Conservation (phyloP, 2,113 vertebrate genomes). For the Centropus bengalensis region DNA sequence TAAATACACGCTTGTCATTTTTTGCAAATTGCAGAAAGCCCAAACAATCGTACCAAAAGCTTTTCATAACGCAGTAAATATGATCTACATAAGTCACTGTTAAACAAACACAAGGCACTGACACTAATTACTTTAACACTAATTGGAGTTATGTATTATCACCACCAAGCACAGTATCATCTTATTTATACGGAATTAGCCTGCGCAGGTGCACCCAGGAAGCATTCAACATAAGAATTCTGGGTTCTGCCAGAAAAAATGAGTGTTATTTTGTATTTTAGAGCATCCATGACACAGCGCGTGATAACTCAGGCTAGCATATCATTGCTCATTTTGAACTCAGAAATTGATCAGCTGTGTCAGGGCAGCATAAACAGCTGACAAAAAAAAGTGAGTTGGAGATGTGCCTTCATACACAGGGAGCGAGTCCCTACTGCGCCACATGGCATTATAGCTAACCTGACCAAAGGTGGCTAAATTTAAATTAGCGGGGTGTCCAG, state of each 20-base stretch:
- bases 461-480: background rate
- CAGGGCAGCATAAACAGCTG: background rate
- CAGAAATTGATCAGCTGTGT: background rate
- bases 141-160: background rate
- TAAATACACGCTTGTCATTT: background rate
- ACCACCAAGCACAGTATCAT: background rate
- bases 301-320: background rate
- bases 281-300: background rate
- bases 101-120: background rate
- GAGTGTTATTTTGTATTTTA: background rate
- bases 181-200: background rate
- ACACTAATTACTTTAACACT: background rate
- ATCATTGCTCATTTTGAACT: background rate
- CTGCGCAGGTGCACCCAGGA: background rate
- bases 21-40: background rate
- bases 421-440: background rate
- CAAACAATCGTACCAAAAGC: background rate
- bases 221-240: background rate
- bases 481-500: background rate
- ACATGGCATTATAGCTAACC: accelerated
- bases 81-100: background rate
- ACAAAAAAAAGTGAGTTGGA: background rate
- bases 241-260: background rate
- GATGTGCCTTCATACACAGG: background rate
- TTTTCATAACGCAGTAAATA: background rate